Conservation (phyloP, 2,888 invertebrate species). For the Eristalis tenax region DNA sequence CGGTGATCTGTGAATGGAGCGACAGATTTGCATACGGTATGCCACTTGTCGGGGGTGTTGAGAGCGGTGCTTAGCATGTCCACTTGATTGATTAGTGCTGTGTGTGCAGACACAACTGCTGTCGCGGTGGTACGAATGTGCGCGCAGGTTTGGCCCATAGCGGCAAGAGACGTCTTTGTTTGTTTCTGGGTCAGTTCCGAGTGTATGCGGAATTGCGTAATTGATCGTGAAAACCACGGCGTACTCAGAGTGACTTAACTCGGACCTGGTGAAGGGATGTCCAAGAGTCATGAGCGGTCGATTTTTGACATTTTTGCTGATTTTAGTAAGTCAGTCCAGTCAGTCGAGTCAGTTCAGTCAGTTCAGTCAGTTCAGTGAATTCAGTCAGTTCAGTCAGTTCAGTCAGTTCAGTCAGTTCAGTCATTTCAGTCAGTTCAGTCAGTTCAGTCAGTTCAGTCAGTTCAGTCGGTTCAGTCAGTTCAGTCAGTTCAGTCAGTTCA, state of each 20-base stretch:
- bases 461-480: too few relatives aligned
- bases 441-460: too few relatives aligned
- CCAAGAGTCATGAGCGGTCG: too few relatives aligned
- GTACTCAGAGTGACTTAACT: not conserved
- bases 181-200: slow-evolving; percentile 47
- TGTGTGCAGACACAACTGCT: not conserved
- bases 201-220: slow-evolving; percentile 10
- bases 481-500: too few relatives aligned
- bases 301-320: too few relatives aligned
- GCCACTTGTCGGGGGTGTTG: slow-evolving; percentile 22
- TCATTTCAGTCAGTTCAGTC: too few relatives aligned
- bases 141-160: not conserved
- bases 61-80: slow-evolving; percentile 40
- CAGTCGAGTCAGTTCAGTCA: too few relatives aligned
- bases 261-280: not conserved
- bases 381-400: not conserved
- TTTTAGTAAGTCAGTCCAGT: too few relatives aligned
- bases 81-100: slow-evolving; percentile 23
- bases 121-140: slow-evolving; percentile 4
- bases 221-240: not conserved
- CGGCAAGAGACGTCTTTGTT: not conserved
- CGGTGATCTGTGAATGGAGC: slow-evolving; percentile 19
- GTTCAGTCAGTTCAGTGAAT: not conserved
- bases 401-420: too few relatives aligned
- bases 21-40: slow-evolving; percentile 34